Percentiles rank a stretch among this genome's conserved stretches.
Evolutionary conservation across 2,797 vertebrate species (phyloP).

Genomic region (Cyclura pinguis): DNA sequence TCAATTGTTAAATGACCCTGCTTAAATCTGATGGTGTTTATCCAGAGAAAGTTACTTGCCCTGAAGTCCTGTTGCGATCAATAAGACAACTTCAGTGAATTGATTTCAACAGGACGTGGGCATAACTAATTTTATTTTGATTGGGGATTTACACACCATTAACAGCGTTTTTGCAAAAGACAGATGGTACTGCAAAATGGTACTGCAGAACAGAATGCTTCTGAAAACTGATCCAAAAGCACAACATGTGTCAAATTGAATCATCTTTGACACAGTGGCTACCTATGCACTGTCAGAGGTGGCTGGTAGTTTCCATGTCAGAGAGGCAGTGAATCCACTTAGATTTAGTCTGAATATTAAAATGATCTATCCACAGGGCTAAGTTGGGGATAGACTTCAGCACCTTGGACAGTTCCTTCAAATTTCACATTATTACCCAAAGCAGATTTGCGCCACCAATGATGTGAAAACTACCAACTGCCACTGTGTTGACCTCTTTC

Average conservation of each 20-base stretch:
- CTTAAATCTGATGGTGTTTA: neutral
- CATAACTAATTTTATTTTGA: slow-evolving; percentile 17
- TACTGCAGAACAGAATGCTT: neutral
- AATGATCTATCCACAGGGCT: no score
- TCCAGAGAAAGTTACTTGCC: neutral
- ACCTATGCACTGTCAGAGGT: neutral
- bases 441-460: no score
- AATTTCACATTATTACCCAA: no score
- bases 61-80: neutral
- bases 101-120: neutral
- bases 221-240: neutral
- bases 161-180: neutral
- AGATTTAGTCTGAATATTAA: no score
- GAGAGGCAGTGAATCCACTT: no score
- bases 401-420: no score
- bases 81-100: slow-evolving; percentile 5
- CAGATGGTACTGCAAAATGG: neutral
- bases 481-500: no score
- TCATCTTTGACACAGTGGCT: neutral
- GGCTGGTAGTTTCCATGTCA: no score
- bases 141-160: neutral
- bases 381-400: no score
- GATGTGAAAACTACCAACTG: no score
- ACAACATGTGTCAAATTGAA: neutral
- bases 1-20: slow-evolving; percentile 1